Percentiles rank a stretch among this genome's conserved stretches.
Conservation (phyloP, 2,113 vertebrate genomes). For the Tachycineta bicolor region DNA sequence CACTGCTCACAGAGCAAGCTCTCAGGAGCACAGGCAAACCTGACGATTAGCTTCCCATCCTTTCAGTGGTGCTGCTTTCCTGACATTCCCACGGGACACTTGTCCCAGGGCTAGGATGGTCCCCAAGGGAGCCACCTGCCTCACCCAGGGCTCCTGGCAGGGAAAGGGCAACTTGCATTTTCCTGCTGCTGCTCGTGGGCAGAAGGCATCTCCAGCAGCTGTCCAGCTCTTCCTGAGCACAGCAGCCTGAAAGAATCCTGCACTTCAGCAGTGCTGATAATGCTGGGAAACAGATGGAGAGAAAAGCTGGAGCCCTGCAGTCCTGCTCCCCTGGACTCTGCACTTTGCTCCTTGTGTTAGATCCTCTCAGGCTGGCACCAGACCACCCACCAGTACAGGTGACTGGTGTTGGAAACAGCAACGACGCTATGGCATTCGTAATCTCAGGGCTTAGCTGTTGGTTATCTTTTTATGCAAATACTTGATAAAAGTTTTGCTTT, state of each 20-base stretch:
- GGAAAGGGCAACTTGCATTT: not conserved
- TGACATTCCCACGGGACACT: not conserved
- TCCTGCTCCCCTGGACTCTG: not conserved
- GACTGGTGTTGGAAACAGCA: not conserved
- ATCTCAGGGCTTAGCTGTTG: not conserved
- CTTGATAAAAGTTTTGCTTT: not conserved
- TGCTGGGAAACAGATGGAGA: not conserved
- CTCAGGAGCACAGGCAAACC: not conserved
- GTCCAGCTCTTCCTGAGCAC: not conserved
- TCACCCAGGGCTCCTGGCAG: not conserved
- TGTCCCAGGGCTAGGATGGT: not conserved
- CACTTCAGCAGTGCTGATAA: not conserved
- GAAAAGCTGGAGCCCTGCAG: not conserved
- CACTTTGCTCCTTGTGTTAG: not conserved
- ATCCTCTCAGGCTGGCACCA: not conserved
- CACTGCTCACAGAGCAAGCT: not conserved
- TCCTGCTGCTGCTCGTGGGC: not conserved
- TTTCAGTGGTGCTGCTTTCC: not conserved
- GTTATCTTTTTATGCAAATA: not conserved
- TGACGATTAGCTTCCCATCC: not conserved
- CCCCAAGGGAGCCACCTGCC: not conserved
- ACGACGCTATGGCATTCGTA: not conserved
- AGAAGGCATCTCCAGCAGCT: not conserved
- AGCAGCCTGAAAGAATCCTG: not conserved
- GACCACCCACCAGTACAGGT: not conserved